Evolutionary conservation across 2,797 vertebrate species (phyloP), one percentile per base, ranked within the genome.

Genomic region (Crenuchus spilurus): DNA sequence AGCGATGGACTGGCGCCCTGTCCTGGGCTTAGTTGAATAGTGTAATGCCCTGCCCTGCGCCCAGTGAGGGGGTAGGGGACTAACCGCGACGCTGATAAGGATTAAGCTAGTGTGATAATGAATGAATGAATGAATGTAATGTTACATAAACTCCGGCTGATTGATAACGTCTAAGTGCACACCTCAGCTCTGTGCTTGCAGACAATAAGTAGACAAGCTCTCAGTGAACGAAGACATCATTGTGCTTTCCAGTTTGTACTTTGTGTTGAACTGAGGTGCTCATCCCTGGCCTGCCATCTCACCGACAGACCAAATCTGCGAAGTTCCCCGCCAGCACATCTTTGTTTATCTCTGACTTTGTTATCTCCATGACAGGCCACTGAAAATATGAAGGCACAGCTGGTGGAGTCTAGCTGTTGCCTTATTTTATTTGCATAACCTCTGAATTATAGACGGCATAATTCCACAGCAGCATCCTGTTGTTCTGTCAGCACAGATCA

Each of bases 401-500:
- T 79, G 72, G 68, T 67, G 62, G 57, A 55, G 72, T 63, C 33
- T 18, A 55, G 54, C 41, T 71, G 61, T 68, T 72, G 68, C 55
- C 41, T 68, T 72, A 41, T 67, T 79, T 74, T 28, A 66, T 62
- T 70, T 62, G 58, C n/a, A 10, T 61, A 62, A 61, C 48, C 51
- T 72, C 28, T 79, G 67, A 83, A 79, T 83, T 81, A 83, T 72
- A 79, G 74, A 75, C 65, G 0, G 33, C 42, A 67, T 65, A 65
- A 72, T 79, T 83, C 71, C 65, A 70, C 58, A 8, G 69, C 41
- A 71, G 66, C 71, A 63, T 72, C 78, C 77, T 83, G 82, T 79
- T 75, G 74, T 72, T 81, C 79, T 77, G 82, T 77, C 79, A 79
- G 42, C 26, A 46, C 54, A 31, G 70, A 79, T 83, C 76, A 81